Evolutionary conservation across 2,888 invertebrate genomes (phyloP).

Genomic region (Clunio marinus): DNA sequence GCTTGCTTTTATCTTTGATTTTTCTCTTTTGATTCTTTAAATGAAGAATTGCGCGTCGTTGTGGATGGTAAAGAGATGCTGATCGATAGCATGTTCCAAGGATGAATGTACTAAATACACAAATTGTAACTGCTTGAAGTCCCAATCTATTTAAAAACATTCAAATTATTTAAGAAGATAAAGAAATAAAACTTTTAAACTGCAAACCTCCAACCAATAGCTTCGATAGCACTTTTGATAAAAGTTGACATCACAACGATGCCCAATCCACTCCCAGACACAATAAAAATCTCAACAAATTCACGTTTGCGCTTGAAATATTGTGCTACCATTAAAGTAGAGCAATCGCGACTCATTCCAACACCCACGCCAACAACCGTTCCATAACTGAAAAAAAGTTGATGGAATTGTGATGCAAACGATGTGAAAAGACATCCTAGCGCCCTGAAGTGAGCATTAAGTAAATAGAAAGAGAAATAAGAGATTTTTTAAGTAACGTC

Average conservation of each 20-base stretch:
- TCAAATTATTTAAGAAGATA: slow-evolving; percentile 41
- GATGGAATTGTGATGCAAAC: slow-evolving; percentile 84
- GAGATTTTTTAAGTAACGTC: neutral
- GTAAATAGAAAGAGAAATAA: neutral
- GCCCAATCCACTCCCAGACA: slow-evolving; percentile 79
- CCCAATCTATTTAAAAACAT: slow-evolving; percentile 74
- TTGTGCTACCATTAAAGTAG: slow-evolving; percentile 84
- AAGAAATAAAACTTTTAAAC: neutral
- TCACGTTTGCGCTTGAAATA: slow-evolving; percentile 82
- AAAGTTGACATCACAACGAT: slow-evolving; percentile 79
- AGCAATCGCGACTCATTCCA: slow-evolving; percentile 79
- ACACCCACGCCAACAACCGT: slow-evolving; percentile 74
- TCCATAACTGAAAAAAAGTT: slow-evolving; percentile 80
- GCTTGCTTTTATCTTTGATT: slow-evolving; percentile 72
- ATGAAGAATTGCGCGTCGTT: slow-evolving; percentile 79
- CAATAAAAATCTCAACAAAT: slow-evolving; percentile 82
- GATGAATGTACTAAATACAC: slow-evolving; percentile 76
- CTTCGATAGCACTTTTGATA: slow-evolving; percentile 65
- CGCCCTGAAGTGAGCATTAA: slow-evolving; percentile 54
- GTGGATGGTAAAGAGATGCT: slow-evolving; percentile 83
- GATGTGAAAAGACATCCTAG: slow-evolving; percentile 85
- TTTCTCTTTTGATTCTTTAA: slow-evolving; percentile 83
- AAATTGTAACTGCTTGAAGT: slow-evolving; percentile 79
- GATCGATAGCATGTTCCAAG: slow-evolving; percentile 84
- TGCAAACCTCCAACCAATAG: slow-evolving; percentile 40